Evolutionary conservation across 2,113 vertebrate species (phyloP).

Genomic region (Heliornis fulica): DNA sequence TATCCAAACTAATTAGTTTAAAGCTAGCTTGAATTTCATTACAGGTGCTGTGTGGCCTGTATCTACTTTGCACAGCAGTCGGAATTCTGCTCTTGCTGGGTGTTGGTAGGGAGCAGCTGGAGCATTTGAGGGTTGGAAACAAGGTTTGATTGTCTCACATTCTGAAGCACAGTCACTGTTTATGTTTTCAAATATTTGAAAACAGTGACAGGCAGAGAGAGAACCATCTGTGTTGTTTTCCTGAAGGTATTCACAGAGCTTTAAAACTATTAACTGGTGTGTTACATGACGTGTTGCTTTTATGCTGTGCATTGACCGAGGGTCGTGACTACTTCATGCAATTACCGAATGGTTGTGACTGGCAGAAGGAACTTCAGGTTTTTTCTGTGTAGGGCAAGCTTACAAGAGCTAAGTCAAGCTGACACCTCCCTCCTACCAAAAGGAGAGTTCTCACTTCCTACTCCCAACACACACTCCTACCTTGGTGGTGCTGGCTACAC

Average conservation of each 20-base stretch:
- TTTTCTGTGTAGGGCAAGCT: background rate
- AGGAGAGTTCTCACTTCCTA: background rate
- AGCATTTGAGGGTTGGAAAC: background rate
- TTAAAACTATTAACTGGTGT: background rate
- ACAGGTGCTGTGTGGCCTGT: no score
- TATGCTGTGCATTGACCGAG: background rate
- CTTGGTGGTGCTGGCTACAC: background rate
- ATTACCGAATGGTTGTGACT: background rate
- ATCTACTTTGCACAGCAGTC: background rate
- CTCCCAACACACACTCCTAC: accelerated
- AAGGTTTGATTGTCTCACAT: background rate
- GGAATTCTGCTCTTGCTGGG: background rate
- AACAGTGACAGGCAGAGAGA: background rate
- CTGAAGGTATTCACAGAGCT: background rate
- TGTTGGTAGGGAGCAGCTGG: background rate
- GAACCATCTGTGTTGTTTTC: background rate
- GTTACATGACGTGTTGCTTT: background rate
- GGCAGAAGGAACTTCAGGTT: background rate
- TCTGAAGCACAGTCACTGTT: background rate
- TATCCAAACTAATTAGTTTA: background rate
- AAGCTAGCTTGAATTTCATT: background rate
- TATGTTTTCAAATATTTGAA: background rate
- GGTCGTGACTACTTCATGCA: background rate
- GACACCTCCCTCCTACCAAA: background rate
- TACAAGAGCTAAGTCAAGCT: background rate